These are phyloP conservation scores for Thripadectes ignobilis DNA, from an alignment of 2,797 vertebrate genomes.

Conservation along the genomic window DNA sequence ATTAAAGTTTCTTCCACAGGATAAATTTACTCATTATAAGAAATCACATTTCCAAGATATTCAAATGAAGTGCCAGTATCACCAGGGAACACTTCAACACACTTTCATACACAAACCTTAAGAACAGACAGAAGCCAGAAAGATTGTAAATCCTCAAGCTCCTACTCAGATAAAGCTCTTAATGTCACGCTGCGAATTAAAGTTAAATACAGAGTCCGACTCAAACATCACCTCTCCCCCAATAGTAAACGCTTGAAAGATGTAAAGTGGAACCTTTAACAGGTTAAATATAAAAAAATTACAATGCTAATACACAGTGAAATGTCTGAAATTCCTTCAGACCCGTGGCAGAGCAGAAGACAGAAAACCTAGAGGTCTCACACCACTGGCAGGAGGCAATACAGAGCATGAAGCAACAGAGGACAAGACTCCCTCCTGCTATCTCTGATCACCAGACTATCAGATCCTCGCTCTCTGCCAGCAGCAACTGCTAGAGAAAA, in stretches of 20 bases:
- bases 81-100: not conserved
- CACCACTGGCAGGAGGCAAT: rapidly evolving
- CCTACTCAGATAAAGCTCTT: not conserved
- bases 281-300: not conserved
- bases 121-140: not conserved
- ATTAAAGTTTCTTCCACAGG: slow-evolving; percentile 10
- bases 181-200: not conserved
- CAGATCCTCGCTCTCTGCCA: not conserved
- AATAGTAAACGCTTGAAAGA: not conserved
- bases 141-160: not conserved
- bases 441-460: not conserved
- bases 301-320: not conserved
- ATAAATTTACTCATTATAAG: not conserved
- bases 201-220: not conserved
- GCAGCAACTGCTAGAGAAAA: not conserved
- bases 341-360: not conserved
- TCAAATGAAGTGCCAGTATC: not conserved
- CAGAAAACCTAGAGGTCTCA: not conserved
- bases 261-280: not conserved
- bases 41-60: not conserved
- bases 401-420: not conserved
- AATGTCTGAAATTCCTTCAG: not conserved
- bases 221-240: rapidly evolving
- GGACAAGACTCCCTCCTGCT: not conserved
- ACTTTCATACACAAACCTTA: not conserved